Evolutionary conservation across 1,140 invertebrate genomes (phyloP).

Genomic region (Drosophila guanche): DNA sequence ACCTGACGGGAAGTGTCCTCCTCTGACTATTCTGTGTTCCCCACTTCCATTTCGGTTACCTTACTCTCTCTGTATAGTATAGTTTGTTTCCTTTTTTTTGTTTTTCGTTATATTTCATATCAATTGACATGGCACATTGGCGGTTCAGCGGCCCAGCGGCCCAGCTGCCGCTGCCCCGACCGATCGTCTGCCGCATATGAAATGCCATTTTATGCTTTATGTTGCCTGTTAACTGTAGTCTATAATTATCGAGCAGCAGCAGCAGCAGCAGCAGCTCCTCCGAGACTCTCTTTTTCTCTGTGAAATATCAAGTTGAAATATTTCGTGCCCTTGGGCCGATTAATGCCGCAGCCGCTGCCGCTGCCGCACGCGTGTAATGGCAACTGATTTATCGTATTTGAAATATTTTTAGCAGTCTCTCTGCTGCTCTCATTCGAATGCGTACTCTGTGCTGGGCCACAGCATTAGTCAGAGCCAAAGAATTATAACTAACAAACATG

Average conservation of each 20-base stretch:
- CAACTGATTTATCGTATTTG: slow-evolving; percentile 69
- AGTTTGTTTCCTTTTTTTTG: slow-evolving; percentile 6
- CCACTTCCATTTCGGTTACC: slow-evolving; percentile 1
- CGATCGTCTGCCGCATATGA: slow-evolving; percentile 39
- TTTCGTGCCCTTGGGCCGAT: slow-evolving; percentile 50
- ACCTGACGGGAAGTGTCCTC: slow-evolving; percentile 69
- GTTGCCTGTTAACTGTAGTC: slow-evolving; percentile 63
- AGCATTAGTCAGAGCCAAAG: slow-evolving; percentile 42
- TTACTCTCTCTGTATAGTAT: neutral
- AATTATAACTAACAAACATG: slow-evolving; percentile 21
- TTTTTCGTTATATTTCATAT: slow-evolving; percentile 45
- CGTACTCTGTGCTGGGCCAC: neutral
- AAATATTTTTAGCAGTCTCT: slow-evolving; percentile 60
- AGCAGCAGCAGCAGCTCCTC: slow-evolving; percentile 11
- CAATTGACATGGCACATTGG: slow-evolving; percentile 45
- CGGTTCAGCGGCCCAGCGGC: slow-evolving; percentile 46
- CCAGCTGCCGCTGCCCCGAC: slow-evolving; percentile 17
- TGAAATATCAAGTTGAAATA: slow-evolving; percentile 64
- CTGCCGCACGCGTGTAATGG: slow-evolving; percentile 46
- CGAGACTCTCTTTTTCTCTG: neutral
- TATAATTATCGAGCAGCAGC: slow-evolving; percentile 63
- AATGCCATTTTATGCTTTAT: slow-evolving; percentile 71
- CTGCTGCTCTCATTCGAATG: slow-evolving; percentile 8
- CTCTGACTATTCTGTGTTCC: slow-evolving; percentile 10
- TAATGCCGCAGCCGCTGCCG: slow-evolving; percentile 29